Base-by-base conservation (phyloP, 2,888 invertebrate species). In the Acrobasis repandana region DNA sequence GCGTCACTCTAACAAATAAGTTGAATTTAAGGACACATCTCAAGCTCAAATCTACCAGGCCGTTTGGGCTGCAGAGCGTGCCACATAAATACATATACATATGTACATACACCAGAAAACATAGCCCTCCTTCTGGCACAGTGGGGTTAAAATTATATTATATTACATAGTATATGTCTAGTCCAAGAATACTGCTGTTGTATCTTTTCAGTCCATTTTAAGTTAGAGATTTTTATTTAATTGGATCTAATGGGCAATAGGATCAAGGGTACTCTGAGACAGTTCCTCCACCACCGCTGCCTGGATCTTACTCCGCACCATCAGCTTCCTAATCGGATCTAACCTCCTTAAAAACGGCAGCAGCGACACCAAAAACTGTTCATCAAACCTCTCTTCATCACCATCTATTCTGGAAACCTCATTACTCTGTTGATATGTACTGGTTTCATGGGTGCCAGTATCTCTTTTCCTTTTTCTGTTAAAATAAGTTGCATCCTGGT, bases 281-380 rank as follows among this genome's bases (percentile, higher is more conserved):
- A 64, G 51, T 36, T 65, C 65, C 9, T 61, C 58, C 0, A 65
- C 11, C 34, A 80, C 60, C 43, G 79, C 63, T 33, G 77, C 71
- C 43, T 79, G 77, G 52, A 79, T 75, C 60, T 69, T 77, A 61
- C 67, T 79, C 58, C 79, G 70, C 2, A 78, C 65, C 4, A 67
- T 63, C 49, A 80, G 60, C 50, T 74, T 77, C 56, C 75, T 73
- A 0, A 74, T 56, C 4, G 77, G 76, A 5, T 70, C 69, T 43
- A 79, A 52, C 14, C 67, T 62, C 57, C 63, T 71, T 48, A 80
- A 69, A 56, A 70, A 63, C 6, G 65, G 63, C 9, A 61, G 59
- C 10, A 46, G 58, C 46, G 60, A 63, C 47, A 43, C 52, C 38
- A 61, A 56, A 38, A 63, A 65, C 56, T 61, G 60, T 6, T 58